A percentile compares a stretch with the other conserved stretches of the same genome.
Conservation (phyloP, 2,113 vertebrate genomes). For the Sapayoa aenigma region DNA sequence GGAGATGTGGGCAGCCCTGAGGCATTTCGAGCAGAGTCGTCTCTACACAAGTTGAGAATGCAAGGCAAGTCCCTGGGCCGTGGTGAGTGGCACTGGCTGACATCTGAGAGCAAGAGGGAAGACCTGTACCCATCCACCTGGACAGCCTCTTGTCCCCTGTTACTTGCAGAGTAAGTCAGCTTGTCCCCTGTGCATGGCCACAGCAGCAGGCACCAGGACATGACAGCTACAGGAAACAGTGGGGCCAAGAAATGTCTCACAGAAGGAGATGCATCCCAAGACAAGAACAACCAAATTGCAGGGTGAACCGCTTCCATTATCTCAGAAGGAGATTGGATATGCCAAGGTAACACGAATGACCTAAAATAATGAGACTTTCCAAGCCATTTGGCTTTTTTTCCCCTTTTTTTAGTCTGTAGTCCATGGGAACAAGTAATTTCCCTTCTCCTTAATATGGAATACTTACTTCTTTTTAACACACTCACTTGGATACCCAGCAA, state of each 20-base stretch:
- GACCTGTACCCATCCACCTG: not conserved
- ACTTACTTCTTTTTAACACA: not conserved
- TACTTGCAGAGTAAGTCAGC: not conserved
- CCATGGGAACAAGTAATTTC: not conserved
- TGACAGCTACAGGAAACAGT: not conserved
- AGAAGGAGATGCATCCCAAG: no score
- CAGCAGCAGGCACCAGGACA: not conserved
- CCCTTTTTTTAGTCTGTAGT: not conserved
- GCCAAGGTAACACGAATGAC: not conserved
- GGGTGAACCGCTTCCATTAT: fast-evolving
- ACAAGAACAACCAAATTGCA: not conserved
- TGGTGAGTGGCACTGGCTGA: not conserved
- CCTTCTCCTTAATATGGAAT: not conserved
- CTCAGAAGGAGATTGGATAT: not conserved
- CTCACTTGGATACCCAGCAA: not conserved
- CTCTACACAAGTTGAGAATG: fast-evolving
- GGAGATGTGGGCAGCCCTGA: not conserved
- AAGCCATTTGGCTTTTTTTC: not conserved
- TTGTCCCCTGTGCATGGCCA: not conserved
- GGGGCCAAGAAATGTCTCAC: not conserved
- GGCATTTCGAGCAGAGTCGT: not conserved
- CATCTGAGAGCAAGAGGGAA: not conserved
- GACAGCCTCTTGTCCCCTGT: not conserved
- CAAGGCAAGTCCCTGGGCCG: not conserved
- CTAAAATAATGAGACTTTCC: not conserved